Conservation (phyloP, 1,140 invertebrate genomes). For the Bombus waltoni region DNA sequence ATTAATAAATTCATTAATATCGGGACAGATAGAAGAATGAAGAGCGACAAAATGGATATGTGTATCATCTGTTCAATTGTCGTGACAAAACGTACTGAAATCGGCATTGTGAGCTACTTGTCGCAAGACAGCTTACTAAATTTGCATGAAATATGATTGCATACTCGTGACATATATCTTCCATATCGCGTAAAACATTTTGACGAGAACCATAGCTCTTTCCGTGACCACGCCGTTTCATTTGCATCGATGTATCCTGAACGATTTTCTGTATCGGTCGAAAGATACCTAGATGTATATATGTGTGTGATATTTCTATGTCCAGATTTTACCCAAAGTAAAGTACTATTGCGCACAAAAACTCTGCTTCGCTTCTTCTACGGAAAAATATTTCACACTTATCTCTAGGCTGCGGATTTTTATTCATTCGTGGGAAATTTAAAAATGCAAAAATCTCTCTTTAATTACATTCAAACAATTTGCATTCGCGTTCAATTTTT, state of each 20-base stretch:
- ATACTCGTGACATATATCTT: background rate
- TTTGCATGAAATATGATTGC: slow-evolving; percentile 18
- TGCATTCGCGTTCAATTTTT: background rate
- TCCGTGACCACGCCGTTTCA: background rate
- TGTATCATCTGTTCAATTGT: background rate
- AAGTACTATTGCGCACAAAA: background rate
- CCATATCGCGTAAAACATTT: slow-evolving; percentile 18
- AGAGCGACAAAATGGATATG: background rate
- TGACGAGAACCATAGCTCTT: slow-evolving; percentile 19
- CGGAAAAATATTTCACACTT: background rate
- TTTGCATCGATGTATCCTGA: background rate
- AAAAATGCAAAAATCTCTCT: background rate
- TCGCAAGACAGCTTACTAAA: slow-evolving; percentile 1
- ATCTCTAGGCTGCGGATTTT: background rate
- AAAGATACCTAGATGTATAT: background rate
- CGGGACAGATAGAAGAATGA: background rate
- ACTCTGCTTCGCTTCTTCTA: background rate
- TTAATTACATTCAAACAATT: too few relatives aligned
- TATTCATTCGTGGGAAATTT: background rate
- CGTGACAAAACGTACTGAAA: background rate
- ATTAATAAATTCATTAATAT: background rate
- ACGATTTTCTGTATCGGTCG: background rate
- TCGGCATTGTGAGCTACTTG: slow-evolving; percentile 11
- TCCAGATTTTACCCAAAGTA: background rate
- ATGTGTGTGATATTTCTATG: background rate